A percentile compares a stretch with the other conserved stretches of the same genome.
phyloP scores from a whole-genome alignment of 1,140 invertebrate species.

The Phocides pigmalion region DNA sequence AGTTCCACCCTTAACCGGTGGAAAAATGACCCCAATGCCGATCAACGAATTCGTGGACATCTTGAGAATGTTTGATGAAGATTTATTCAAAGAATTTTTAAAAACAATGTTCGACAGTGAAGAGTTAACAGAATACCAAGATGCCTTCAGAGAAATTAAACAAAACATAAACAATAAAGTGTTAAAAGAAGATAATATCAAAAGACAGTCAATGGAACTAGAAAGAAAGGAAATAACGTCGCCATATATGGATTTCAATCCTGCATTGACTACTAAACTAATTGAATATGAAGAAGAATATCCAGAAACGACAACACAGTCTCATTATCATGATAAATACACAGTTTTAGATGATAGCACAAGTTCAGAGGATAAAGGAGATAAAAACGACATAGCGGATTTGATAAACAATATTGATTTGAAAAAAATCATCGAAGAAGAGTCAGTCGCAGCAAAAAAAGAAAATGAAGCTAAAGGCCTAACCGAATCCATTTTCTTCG shows the following conservation, averaged over 20 bases:
- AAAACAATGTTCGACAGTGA: constrained; percentile 53
- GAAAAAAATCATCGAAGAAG: constrained; percentile 44
- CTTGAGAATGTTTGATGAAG: constrained; percentile 43
- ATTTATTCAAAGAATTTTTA: constrained; percentile 55
- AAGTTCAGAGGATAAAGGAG: background rate
- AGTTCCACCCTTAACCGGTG: constrained; percentile 40
- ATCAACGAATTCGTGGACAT: constrained; percentile 40
- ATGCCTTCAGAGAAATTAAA: constrained; percentile 34
- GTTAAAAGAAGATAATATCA: background rate
- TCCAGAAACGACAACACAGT: constrained; percentile 10
- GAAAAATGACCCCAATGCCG: constrained; percentile 39
- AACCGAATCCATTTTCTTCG: constrained; percentile 8
- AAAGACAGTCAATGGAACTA: constrained; percentile 20
- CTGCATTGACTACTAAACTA: constrained; percentile 14
- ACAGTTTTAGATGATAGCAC: background rate
- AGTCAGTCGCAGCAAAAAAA: constrained; percentile 22
- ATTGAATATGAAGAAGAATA: constrained; percentile 14
- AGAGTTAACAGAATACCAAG: constrained; percentile 45
- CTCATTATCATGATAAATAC: constrained; percentile 5
- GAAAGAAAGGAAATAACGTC: background rate
- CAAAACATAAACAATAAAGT: background rate
- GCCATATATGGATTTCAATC: constrained; percentile 3
- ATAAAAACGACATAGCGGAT: constrained; percentile 35
- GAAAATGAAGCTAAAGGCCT: constrained; percentile 11
- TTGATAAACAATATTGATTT: constrained; percentile 48